Conservation (phyloP, 2,113 vertebrate genomes). For the Calonectris borealis region DNA sequence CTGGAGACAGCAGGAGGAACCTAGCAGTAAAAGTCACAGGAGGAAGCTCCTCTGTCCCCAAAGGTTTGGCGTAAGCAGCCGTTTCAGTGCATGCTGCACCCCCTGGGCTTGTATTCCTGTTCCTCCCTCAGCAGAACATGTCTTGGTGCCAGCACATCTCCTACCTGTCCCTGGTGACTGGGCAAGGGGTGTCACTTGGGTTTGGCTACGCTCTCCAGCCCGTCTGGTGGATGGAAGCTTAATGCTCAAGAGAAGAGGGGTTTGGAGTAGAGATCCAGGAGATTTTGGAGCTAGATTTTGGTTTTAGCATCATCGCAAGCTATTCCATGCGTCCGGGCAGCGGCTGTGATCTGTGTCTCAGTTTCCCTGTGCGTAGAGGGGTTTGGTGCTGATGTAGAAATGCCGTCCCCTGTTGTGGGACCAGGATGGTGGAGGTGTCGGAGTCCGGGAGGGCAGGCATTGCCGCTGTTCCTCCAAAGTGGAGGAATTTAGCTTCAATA, state of each 20-base stretch:
- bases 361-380: neutral
- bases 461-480: neutral
- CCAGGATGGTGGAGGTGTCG: neutral
- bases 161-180: neutral
- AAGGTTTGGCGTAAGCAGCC: neutral
- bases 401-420: neutral
- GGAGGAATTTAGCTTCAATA: neutral
- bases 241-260: neutral
- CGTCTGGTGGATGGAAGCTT: neutral
- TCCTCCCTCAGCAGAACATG: neutral
- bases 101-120: neutral
- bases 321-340: neutral
- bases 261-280: neutral
- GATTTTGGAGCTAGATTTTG: neutral
- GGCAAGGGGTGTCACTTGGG: neutral
- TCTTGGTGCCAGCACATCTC: neutral
- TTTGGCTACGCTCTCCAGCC: accelerated
- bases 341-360: neutral
- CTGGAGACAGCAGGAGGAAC: accelerated
- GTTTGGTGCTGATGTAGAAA: neutral
- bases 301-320: neutral
- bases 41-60: neutral
- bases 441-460: neutral
- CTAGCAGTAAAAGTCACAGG: neutral
- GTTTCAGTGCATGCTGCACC: neutral